A percentile compares a stretch with the other conserved stretches of the same genome.
Conservation (phyloP, 2,113 vertebrate genomes). For the Eulemur rufifrons region DNA sequence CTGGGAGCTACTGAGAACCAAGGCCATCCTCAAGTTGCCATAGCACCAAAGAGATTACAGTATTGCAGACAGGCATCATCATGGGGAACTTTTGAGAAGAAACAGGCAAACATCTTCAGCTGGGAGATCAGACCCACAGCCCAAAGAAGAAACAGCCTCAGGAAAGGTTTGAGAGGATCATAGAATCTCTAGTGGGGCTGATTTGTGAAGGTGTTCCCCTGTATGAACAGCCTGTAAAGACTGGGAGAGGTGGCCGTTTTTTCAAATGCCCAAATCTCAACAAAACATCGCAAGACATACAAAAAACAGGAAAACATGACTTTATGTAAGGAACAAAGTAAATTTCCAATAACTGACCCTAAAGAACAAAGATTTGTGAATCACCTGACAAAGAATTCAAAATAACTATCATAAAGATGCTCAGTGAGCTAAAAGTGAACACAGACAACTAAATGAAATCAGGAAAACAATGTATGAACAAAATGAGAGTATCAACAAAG, state of each 20-base stretch:
- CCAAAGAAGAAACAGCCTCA: background rate
- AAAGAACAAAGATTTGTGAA: background rate
- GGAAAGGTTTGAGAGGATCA: background rate
- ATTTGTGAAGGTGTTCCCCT: background rate
- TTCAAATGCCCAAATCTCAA: background rate
- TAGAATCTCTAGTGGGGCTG: background rate
- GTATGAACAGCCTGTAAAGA: background rate
- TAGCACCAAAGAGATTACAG: background rate
- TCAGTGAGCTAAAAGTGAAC: background rate
- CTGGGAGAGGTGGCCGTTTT: background rate
- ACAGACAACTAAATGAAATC: background rate
- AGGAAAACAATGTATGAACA: background rate
- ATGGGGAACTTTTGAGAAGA: background rate
- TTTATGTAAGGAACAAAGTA: background rate
- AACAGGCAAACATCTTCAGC: background rate
- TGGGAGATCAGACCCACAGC: background rate
- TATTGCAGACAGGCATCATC: background rate
- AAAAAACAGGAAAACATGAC: background rate
- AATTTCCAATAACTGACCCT: background rate
- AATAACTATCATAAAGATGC: background rate
- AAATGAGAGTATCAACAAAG: background rate
- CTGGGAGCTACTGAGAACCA: background rate
- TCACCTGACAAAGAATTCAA: background rate
- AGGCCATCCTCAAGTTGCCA: background rate
- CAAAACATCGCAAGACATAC: background rate